Base-by-base conservation (phyloP, 1,140 invertebrate genomes). In the Bombus sibiricus region DNA sequence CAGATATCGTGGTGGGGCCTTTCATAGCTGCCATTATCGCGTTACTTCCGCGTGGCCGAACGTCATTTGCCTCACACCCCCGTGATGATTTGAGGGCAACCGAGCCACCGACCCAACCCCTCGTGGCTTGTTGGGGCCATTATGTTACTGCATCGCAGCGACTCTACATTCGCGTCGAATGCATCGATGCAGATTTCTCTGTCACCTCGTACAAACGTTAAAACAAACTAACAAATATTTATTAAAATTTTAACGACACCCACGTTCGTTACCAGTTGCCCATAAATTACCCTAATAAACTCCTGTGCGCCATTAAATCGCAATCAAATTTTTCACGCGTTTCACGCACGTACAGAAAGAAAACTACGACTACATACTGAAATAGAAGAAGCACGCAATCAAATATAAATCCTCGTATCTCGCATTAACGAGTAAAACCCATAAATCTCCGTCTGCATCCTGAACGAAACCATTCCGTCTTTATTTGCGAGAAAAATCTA, bases 81-180 rank as follows among this genome's bases (percentile, higher is more conserved):
- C 86, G 76, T 89, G 92, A 94, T 94, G 93, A 94, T 94, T 94
- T 94, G 92, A 94, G 93, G 93, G 92, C 93, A 94, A 94, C 92
- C 92, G 87, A 93, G 87, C 89, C 72, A 92, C 86, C 86, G 73
- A 90, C 81, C 69, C 87, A 88, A 84, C 87, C 90, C 83, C 81
- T 86, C 84, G 59, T 71, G 73, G 82, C 74, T 81, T 87, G 86
- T 90, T 88, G 75, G 68, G 68, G 72, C 91, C 89, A 91, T 92
- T 91, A 90, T 92, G 81, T 85, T 86, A 84, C 88, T 84, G 71
- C 83, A 83, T 41, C 85, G 80, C 76, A 37, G 82, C 53, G 39
- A 53, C 81, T 89, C 74, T 81, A 62, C 83, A 72, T 72, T 86
- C 73, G 87, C 68, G 69, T 77, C 90, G 66, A 87, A 87, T 81